These are phyloP conservation scores for Parazoanthus swiftii DNA, from an alignment of 92 coral and sea anemone species.

Conservation along the genomic window DNA sequence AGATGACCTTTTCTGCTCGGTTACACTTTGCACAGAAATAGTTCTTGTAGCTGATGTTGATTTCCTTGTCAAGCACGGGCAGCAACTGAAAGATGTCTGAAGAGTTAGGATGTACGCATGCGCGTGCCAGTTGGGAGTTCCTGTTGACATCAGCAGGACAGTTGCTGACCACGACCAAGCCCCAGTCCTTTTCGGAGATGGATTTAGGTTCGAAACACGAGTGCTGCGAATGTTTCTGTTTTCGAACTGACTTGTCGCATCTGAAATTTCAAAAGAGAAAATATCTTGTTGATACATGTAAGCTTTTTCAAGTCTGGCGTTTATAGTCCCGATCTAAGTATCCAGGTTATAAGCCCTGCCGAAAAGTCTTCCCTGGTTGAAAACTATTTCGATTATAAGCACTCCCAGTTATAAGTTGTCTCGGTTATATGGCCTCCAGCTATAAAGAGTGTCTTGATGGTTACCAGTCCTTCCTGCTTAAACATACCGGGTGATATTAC, in stretches of 20 bases:
- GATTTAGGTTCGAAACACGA: not conserved
- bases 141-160: not conserved
- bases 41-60: conserved; percentile 4
- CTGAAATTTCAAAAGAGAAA: not conserved
- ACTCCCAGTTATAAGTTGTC: too few species aligned
- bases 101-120: not conserved
- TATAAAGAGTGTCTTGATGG: too few species aligned
- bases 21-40: not conserved
- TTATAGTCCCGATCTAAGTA: not conserved
- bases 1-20: not conserved
- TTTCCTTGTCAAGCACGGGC: not conserved
- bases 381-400: too few species aligned
- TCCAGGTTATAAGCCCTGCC: not conserved
- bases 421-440: too few species aligned
- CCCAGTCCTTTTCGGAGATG: not conserved
- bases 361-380: too few species aligned
- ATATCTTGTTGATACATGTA: too few species aligned
- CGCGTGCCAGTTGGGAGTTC: not conserved
- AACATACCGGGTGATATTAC: too few species aligned
- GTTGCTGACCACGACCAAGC: not conserved
- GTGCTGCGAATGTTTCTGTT: not conserved
- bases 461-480: too few species aligned
- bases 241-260: not conserved
- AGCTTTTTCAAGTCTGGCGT: not conserved
- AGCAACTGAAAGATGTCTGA: not conserved